phyloP scores from a whole-genome alignment of 2,113 vertebrate species.

The Takifugu flavidus region DNA sequence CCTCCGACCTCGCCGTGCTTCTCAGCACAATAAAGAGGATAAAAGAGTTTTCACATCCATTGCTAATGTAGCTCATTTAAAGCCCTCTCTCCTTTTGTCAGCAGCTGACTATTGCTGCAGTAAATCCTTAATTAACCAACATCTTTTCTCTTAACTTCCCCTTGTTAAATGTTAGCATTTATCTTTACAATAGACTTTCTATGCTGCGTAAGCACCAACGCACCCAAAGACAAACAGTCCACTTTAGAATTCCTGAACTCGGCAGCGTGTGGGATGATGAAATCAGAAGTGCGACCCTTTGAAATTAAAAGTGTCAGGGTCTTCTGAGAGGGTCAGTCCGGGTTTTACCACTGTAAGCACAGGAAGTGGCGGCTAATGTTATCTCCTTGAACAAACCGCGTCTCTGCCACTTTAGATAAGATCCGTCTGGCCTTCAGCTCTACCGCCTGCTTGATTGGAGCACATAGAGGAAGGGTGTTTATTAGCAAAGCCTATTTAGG shows the following conservation, averaged over 20 bases:
- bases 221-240: conserved; percentile 33
- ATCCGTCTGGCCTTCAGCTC: conserved; percentile 52
- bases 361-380: conserved; percentile 59
- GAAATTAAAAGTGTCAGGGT: conserved; percentile 11
- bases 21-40: conserved; percentile 73
- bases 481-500: conserved; percentile 26
- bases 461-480: conserved; percentile 45
- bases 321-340: conserved; percentile 41
- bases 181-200: conserved; percentile 45
- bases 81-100: conserved; percentile 57
- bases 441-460: conserved; percentile 36
- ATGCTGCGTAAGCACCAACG: conserved; percentile 20
- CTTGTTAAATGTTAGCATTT: conserved; percentile 54
- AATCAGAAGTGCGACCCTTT: conserved; percentile 5
- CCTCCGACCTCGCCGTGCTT: conserved; percentile 61
- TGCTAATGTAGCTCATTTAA: conserved; percentile 63
- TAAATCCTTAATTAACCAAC: conserved; percentile 71
- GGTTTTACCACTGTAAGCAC: conserved; percentile 34
- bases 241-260: conserved; percentile 22
- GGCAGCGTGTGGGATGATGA: conserved; percentile 5
- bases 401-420: conserved; percentile 55
- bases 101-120: conserved; percentile 60
- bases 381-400: conserved; percentile 61
- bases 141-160: conserved; percentile 44
- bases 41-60: conserved; percentile 62